These are phyloP conservation scores for Lasioglossum marginatum DNA, from an alignment of 2,888 invertebrate genomes.

Conservation along the genomic window DNA sequence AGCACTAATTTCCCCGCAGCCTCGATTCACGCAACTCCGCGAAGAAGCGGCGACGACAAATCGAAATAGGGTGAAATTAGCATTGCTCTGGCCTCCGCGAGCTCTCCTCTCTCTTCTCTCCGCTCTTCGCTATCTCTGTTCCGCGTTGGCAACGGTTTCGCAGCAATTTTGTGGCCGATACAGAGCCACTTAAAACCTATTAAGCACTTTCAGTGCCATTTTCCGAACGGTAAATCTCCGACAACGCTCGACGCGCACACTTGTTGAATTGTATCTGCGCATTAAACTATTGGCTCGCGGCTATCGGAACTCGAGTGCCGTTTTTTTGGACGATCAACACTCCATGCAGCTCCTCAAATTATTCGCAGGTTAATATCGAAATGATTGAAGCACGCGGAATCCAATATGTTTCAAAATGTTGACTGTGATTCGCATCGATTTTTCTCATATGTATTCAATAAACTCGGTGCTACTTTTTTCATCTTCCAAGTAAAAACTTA, in stretches of 20 bases:
- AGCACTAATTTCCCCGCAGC: slow-evolving; percentile 21
- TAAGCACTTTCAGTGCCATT: not conserved
- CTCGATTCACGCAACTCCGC: slow-evolving; percentile 8
- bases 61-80: slow-evolving; percentile 41
- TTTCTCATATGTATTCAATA: too few species aligned
- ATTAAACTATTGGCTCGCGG: not conserved
- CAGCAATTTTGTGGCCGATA: not conserved
- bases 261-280: not conserved
- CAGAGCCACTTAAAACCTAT: not conserved
- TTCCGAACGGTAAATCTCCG: not conserved
- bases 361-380: not conserved
- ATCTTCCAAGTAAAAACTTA: too few species aligned
- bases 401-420: too few species aligned
- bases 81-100: slow-evolving; percentile 3
- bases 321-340: not conserved
- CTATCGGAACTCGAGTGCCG: not conserved
- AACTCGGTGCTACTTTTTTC: too few species aligned
- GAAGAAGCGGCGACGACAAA: slow-evolving; percentile 39
- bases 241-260: not conserved
- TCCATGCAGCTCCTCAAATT: not conserved
- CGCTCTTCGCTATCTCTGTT: not conserved
- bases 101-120: not conserved
- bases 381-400: not conserved
- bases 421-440: too few species aligned
- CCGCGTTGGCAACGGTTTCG: not conserved